Evolutionary conservation across 2,113 vertebrate genomes (phyloP), one percentile per base, ranked within the genome.

Genomic region (Heloderma charlesbogerti): DNA sequence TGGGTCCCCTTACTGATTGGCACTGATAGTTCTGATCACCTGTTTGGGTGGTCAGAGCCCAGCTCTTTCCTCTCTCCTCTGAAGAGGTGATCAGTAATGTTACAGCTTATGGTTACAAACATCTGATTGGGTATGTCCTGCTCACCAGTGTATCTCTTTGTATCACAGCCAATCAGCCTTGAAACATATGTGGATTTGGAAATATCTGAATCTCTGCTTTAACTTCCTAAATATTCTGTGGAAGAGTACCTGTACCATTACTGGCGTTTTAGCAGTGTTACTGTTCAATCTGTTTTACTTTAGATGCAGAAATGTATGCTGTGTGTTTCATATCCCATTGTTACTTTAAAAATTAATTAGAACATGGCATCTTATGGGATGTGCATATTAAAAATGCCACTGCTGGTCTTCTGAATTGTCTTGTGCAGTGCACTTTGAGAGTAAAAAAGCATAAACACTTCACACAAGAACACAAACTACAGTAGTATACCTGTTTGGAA

Each of bases 311-410:
- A 84, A 88, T n/a, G 40, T 37, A 94, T 7, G 7, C 20, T 72
- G 60, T 16, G 37, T 1, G 48, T 86, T 86, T 43, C 71, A 0
- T 51, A 80, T 88, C 22, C 71, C 67, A 31, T 60, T 4, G 3
- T 80, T 43, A 5, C 67, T 43, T 54, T 69, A 88, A 92, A 87
- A 84, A 77, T 88, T 79, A 60, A 22, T 20, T n/a, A 89, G 34
- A 66, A 74, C 0, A 0, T 6, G 37, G 34, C 13, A 78, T 16
- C 25, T 85, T 80, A 25, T 63, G 45, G 29, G 51, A 43, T 54
- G 34, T 13, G 27, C 18, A 10, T 48, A 43, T 84, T 71, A 48
- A 29, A 87, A 91, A 69, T 22, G 83, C 15, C 8, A 78, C 8
- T 40, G 31, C 31, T 87, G 25, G 60, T n/a, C 78, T 88, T 75